Conservation (phyloP, 2,888 invertebrate genomes). For the Euproctis similis region DNA sequence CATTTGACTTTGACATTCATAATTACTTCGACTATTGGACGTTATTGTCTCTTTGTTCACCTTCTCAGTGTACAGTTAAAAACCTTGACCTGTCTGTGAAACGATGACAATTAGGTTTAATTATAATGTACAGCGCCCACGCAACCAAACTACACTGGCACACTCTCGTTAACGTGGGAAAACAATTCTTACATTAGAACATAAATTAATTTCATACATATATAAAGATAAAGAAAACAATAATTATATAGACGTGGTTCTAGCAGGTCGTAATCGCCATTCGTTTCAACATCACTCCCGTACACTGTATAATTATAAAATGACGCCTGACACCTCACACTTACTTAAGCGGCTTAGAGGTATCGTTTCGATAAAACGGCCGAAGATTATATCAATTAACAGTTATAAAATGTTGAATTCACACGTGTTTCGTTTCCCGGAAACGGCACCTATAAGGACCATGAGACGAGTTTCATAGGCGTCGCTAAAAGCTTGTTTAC, state of each 20-base stretch:
- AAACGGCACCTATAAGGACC: slow-evolving; percentile 32
- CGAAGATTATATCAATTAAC: slow-evolving; percentile 30
- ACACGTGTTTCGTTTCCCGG: slow-evolving; percentile 51
- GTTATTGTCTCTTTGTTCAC: slow-evolving; percentile 41
- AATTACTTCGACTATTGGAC: slow-evolving; percentile 39
- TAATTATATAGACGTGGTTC: slow-evolving; percentile 24
- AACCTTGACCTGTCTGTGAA: slow-evolving; percentile 45
- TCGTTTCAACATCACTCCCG: slow-evolving; percentile 14
- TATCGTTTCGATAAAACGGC: slow-evolving; percentile 16
- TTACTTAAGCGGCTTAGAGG: slow-evolving; percentile 28
- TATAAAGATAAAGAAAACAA: too few relatives aligned
- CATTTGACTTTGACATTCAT: slow-evolving; percentile 45
- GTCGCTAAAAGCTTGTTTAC: slow-evolving; percentile 34
- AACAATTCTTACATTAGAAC: slow-evolving; percentile 16
- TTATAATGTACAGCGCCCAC: slow-evolving; percentile 31
- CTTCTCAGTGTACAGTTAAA: slow-evolving; percentile 30
- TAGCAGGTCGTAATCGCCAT: slow-evolving; percentile 23
- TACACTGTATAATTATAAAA: slow-evolving; percentile 30
- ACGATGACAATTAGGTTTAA: slow-evolving; percentile 24
- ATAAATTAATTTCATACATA: slow-evolving; percentile 28
- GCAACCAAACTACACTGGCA: slow-evolving; percentile 14
- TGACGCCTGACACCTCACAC: slow-evolving; percentile 15
- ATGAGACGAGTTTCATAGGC: slow-evolving; percentile 27
- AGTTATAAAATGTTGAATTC: slow-evolving; percentile 22
- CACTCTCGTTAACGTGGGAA: slow-evolving; percentile 25